These are phyloP conservation scores for Calameuta idolon DNA, from an alignment of 2,888 invertebrate genomes.

Conservation along the genomic window DNA sequence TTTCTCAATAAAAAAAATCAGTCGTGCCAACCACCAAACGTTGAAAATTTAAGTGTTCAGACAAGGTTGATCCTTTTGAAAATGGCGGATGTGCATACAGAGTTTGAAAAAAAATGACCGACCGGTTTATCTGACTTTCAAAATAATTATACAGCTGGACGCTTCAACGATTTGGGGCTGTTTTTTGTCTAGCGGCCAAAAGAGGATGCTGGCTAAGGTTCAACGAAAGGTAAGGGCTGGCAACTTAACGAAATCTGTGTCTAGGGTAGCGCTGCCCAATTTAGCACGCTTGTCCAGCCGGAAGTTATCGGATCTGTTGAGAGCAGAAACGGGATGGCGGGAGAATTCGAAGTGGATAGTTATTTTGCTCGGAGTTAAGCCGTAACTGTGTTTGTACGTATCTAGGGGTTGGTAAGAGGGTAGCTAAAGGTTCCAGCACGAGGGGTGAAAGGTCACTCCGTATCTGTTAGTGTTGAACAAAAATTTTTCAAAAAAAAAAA, in stretches of 20 bases:
- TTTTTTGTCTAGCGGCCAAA: not conserved
- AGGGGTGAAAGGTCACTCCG: not conserved
- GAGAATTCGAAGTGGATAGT: not conserved
- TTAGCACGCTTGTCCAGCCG: slow-evolving; percentile 20
- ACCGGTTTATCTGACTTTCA: not conserved
- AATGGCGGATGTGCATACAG: not conserved
- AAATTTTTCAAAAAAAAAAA: not conserved
- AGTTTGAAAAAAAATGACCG: not conserved
- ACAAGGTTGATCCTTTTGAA: not conserved
- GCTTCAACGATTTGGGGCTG: not conserved
- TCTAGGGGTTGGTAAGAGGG: not conserved
- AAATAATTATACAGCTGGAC: not conserved
- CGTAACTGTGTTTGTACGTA: not conserved
- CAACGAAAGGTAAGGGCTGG: not conserved
- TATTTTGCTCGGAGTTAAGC: not conserved
- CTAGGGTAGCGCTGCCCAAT: slow-evolving; percentile 7
- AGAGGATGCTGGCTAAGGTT: not conserved
- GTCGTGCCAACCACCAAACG: not conserved
- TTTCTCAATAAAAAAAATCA: not conserved
- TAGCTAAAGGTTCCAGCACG: not conserved
- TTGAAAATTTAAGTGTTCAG: not conserved
- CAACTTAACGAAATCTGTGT: not conserved
- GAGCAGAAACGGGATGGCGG: slow-evolving; percentile 14
- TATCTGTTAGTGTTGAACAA: not conserved
- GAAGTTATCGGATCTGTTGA: slow-evolving; percentile 20